Evolutionary conservation across 2,113 vertebrate species (phyloP).

Genomic region (Onychostoma macrolepis): DNA sequence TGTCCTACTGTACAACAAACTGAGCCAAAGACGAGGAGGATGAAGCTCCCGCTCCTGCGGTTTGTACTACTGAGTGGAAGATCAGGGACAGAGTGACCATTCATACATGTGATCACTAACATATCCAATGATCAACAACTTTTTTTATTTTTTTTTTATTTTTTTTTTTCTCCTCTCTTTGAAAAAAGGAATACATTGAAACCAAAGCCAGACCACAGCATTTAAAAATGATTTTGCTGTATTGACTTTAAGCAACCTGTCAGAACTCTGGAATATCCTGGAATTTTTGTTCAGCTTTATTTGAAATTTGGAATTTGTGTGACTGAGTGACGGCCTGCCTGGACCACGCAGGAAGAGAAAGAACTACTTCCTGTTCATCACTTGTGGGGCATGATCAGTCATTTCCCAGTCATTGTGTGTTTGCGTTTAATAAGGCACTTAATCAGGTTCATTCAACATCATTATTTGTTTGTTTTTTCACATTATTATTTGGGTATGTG

Average conservation of each 20-base stretch:
- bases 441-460: not conserved
- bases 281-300: not conserved
- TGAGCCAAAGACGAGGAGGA: slow-evolving; percentile 54
- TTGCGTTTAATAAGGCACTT: slow-evolving; percentile 41
- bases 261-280: not conserved
- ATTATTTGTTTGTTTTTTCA: not conserved
- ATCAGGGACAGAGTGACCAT: slow-evolving; percentile 43
- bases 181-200: not conserved
- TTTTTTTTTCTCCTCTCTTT: no score
- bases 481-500: slow-evolving; percentile 11
- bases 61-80: slow-evolving; percentile 55
- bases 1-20: slow-evolving; percentile 52
- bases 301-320: not conserved
- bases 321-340: not conserved
- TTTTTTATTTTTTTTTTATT: slow-evolving; percentile 19
- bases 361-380: slow-evolving; percentile 23
- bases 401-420: not conserved
- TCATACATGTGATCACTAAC: not conserved
- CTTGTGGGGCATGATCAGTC: no score
- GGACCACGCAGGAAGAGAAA: slow-evolving; percentile 23
- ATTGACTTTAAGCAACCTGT: not conserved
- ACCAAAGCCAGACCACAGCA: slow-evolving; percentile 24
- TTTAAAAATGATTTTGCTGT: not conserved
- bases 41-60: slow-evolving; percentile 33
- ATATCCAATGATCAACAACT: not conserved